Evolutionary conservation across 2,113 vertebrate species (phyloP).

Genomic region (Neotragus pygmaeus): DNA sequence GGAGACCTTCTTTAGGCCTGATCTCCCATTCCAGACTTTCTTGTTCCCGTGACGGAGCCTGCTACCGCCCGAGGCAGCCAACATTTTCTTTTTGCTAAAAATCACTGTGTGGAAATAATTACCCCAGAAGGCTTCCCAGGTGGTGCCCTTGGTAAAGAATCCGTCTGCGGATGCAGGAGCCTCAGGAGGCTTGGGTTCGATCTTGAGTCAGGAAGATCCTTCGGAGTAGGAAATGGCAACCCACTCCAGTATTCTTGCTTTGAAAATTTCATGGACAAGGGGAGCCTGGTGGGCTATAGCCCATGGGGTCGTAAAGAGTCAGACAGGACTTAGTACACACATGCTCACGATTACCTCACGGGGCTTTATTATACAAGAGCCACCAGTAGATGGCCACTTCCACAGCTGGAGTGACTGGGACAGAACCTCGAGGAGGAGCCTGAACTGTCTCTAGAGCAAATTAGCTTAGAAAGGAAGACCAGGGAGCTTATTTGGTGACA

Average conservation of each 20-base stretch:
- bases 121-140: not conserved
- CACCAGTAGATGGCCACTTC: not conserved
- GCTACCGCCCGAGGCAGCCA: not conserved
- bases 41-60: not conserved
- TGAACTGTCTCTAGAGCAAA: not conserved
- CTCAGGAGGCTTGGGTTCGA: not conserved
- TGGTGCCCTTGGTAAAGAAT: not conserved
- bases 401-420: not conserved
- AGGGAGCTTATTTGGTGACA: too few relatives aligned
- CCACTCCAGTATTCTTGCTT: not conserved
- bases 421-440: not conserved
- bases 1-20: not conserved
- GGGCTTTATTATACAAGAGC: not conserved
- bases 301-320: not conserved
- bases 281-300: not conserved
- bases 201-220: not conserved
- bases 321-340: not conserved
- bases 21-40: not conserved
- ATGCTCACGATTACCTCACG: not conserved
- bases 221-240: not conserved
- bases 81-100: not conserved
- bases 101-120: not conserved
- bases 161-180: not conserved
- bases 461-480: not conserved
- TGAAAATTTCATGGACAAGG: not conserved